phyloP scores from a whole-genome alignment of 2,888 invertebrate species.

The Tenthredo distinguenda region DNA sequence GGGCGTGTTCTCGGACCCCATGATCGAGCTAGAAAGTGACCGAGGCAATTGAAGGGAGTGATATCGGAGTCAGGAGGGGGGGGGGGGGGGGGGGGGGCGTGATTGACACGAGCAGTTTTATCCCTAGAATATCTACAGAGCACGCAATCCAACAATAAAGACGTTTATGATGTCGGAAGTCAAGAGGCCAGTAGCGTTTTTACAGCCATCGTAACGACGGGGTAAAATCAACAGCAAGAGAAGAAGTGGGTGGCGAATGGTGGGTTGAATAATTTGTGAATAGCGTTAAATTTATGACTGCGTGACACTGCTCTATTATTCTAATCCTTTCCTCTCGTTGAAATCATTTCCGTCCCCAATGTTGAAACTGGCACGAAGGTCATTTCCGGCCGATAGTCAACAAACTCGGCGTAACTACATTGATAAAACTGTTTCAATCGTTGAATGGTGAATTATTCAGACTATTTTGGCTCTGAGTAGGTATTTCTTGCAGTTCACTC shows the following conservation, averaged over 20 bases:
- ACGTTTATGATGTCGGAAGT: conserved; percentile 53
- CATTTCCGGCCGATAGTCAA: background rate
- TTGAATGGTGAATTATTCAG: conserved; percentile 47
- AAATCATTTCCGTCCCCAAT: conserved; percentile 24
- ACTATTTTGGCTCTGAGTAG: background rate
- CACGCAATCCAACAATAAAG: conserved; percentile 60
- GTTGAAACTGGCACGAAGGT: conserved; percentile 2
- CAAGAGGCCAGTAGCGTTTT: conserved; percentile 41
- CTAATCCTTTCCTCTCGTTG: conserved; percentile 18
- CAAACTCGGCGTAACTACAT: background rate
- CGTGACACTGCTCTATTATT: conserved; percentile 43
- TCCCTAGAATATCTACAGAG: conserved; percentile 59
- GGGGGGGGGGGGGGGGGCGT: conserved; percentile 57
- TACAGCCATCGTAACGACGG: conserved; percentile 36
- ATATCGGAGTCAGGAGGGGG: conserved; percentile 58
- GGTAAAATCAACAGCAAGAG: conserved; percentile 36
- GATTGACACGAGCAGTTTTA: conserved; percentile 54
- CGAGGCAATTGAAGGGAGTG: conserved; percentile 57
- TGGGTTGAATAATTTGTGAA: conserved; percentile 42
- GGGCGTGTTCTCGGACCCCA: conserved; percentile 8
- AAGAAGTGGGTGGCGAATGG: conserved; percentile 38
- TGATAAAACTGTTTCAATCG: conserved; percentile 14
- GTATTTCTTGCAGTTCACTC: no score
- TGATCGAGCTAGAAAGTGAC: background rate
- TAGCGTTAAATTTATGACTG: conserved; percentile 44